Evolutionary conservation across 2,797 vertebrate genomes (phyloP), one percentile per base, ranked within the genome.

Genomic region (Galaxias olidus): DNA sequence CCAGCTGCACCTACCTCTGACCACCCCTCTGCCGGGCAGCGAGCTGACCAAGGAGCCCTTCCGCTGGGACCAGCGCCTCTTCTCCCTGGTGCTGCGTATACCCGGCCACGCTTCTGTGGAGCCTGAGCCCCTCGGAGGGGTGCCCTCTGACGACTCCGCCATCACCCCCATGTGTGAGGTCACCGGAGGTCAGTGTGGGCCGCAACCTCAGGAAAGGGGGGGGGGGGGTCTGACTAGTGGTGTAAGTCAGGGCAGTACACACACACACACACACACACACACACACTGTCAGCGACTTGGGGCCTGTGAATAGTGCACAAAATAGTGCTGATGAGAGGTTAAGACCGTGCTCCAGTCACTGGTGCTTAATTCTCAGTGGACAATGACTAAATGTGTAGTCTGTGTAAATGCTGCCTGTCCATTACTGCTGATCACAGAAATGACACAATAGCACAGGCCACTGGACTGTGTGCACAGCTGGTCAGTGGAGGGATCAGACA

Each of bases 81-180:
- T 98, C 76, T 91, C 96, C 63, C 87, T 98, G 79, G 97, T 98
- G 68, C 87, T 98, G 17, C 92, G 96, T 20, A 93, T 98, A 81
- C 88, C 96, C 1, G 97, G 97, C 49, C 91, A 94, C n/a, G 79
- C 93, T 43, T 91, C 94, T 0, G 89, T 93, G 10, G 97, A 98
- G 62, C 91, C 93, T 0, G 96, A 98, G 43, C 95, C 94, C 67
- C 73, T 95, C 57, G 93, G 93, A 0, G 93, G 94, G 0, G 96
- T 98, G 55, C 96, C 95, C 0, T 87, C 93, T 0, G 96, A 98
- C 71, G 94, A 97, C 47, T 98, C 97, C 2, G 94, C 96, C 44
- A 96, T 98, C 87, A 98, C 97, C 11, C 95, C 96, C 7, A 98
- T 98, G 96, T 98, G 96, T 52, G 96, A 98, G 83, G 97, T 98